A percentile compares a stretch with the other conserved stretches of the same genome.
These are phyloP conservation scores for Andrena fulva DNA, from an alignment of 2,888 invertebrate species.

Conservation along the genomic window DNA sequence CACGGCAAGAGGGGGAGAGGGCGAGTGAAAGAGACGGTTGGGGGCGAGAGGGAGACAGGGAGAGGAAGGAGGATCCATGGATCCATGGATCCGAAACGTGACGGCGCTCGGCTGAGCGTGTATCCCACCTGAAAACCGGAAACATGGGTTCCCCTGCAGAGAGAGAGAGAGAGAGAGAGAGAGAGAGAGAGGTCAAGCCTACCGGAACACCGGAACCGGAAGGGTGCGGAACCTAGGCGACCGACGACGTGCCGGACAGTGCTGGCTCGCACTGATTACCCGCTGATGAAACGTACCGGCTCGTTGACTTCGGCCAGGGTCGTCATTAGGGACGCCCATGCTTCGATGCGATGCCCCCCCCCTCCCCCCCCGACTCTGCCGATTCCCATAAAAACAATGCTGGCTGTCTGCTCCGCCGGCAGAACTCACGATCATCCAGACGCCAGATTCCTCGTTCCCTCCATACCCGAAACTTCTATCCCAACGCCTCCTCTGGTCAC, in stretches of 20 bases:
- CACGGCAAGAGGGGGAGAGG: not conserved
- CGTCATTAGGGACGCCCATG: conserved; percentile 54
- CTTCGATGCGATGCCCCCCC: not conserved
- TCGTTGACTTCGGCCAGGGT: conserved; percentile 64
- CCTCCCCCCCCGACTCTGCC: not conserved
- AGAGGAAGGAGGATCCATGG: conserved; percentile 72
- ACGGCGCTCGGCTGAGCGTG: conserved; percentile 82
- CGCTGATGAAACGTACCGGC: conserved; percentile 76
- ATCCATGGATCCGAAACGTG: conserved; percentile 72
- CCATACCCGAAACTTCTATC: too few relatives aligned
- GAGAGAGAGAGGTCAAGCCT: conserved; percentile 79
- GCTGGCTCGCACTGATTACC: conserved; percentile 83
- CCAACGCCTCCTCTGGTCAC: not conserved
- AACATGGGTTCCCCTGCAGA: conserved; percentile 71
- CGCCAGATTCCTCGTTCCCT: too few relatives aligned
- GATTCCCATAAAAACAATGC: not conserved
- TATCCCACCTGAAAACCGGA: conserved; percentile 82
- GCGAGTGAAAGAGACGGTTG: conserved; percentile 11
- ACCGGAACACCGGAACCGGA: conserved; percentile 85
- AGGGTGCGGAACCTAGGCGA: conserved; percentile 83
- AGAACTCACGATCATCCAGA: not conserved
- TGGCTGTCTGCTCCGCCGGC: not conserved
- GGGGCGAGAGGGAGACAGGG: conserved; percentile 33
- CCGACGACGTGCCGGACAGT: conserved; percentile 74
- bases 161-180: conserved; percentile 65